Percentiles rank a stretch among this genome's conserved stretches.
Conservation (phyloP, 2,113 vertebrate genomes). For the Physeter macrocephalus region DNA sequence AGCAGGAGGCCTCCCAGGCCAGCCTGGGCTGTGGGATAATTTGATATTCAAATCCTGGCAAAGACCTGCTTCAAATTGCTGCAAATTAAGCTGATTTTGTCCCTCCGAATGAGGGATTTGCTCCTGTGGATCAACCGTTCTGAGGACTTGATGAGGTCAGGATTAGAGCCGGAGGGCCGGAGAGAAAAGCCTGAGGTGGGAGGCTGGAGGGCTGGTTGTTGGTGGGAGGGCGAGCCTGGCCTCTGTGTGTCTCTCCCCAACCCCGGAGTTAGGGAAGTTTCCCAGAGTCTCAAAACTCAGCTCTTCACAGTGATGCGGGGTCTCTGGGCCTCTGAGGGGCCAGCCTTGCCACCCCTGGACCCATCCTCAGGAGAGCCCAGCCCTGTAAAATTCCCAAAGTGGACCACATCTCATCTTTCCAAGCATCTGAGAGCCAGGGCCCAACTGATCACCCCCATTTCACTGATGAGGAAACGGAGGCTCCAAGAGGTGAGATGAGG, state of each 20-base stretch:
- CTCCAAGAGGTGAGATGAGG: neutral
- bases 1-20: constrained; percentile 51
- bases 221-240: neutral
- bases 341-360: rapidly evolving
- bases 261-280: neutral
- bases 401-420: neutral
- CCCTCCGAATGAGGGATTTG: constrained; percentile 85
- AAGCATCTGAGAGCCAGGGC: neutral
- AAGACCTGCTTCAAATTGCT: constrained; percentile 86
- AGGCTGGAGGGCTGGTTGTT: neutral
- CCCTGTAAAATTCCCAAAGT: neutral
- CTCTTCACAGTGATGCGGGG: neutral
- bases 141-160: constrained; percentile 85
- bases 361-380: neutral
- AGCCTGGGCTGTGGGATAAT: constrained; percentile 80
- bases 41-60: constrained; percentile 87
- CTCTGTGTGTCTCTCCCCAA: neutral
- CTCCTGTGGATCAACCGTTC: constrained; percentile 84
- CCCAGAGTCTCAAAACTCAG: neutral
- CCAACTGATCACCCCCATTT: neutral
- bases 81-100: constrained; percentile 90
- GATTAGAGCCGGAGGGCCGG: constrained; percentile 82
- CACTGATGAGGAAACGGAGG: neutral
- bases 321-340: neutral
- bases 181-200: constrained; percentile 36